A percentile compares a stretch with the other conserved stretches of the same genome.
Conservation (phyloP, 2,888 invertebrate genomes). For the Arrhopalites spinosus region DNA sequence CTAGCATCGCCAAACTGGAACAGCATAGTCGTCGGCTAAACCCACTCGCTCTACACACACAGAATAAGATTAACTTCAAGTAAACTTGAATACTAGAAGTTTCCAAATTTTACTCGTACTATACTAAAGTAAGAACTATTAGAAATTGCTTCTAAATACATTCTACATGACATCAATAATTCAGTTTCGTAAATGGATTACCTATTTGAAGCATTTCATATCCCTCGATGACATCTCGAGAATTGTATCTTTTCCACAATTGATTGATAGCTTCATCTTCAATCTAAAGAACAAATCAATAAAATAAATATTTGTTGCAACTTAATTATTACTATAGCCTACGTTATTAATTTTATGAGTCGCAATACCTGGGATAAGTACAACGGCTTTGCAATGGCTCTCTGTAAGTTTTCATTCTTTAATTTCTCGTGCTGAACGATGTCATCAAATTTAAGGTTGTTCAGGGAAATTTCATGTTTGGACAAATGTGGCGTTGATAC, state of each 20-base stretch:
- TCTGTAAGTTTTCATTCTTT: slow-evolving; percentile 72
- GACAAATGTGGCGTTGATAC: slow-evolving; percentile 4
- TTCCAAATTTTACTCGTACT: no score
- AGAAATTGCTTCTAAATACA: no score
- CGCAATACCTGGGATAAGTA: slow-evolving; percentile 76
- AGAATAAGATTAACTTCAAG: no score
- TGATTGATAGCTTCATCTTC: slow-evolving; percentile 87
- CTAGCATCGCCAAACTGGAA: no score
- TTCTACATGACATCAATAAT: no score
- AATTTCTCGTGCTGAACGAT: slow-evolving; percentile 76
- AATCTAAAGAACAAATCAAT: slow-evolving; percentile 65
- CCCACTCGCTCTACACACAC: no score
- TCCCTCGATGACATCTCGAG: slow-evolving; percentile 70
- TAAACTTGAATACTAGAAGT: no score
- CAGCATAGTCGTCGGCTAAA: no score
- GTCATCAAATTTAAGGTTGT: slow-evolving; percentile 59
- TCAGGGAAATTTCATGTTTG: not conserved
- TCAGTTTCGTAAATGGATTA: no score
- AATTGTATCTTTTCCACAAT: slow-evolving; percentile 74
- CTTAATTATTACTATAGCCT: not conserved
- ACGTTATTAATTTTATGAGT: not conserved
- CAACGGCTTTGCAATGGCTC: slow-evolving; percentile 74
- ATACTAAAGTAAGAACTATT: no score
- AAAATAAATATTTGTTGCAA: no score
- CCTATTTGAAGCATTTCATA: no score